Evolutionary conservation across 2,113 vertebrate genomes (phyloP), one percentile per base, ranked within the genome.

Genomic region (Brachypteracias leptosomus): DNA sequence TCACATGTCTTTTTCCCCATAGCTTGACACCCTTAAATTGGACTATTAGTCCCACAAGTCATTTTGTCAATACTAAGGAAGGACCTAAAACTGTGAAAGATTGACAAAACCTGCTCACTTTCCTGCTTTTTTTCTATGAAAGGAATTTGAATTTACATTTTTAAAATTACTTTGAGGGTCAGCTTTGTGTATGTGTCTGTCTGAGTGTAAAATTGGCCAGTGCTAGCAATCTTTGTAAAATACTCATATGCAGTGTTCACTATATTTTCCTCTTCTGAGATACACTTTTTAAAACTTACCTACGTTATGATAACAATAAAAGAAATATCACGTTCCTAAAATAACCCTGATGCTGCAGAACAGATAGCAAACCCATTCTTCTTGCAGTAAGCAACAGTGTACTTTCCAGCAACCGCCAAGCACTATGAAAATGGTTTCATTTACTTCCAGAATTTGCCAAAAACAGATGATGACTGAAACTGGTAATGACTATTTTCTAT

Each of bases 401-500:
- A 97, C 96, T 97, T 95, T 96, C 86, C 93, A 88, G 92, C 93
- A 93, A 96, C 87, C 29, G 91, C 95, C 95, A 98, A 97, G 96
- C 57, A 91, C 88, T 95, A 88, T 96, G 85, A 90, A 98, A 98
- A 97, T 96, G 94, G 84, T 96, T 97, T 97, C 95, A 94, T 97
- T 97, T 97, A 96, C 96, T 97, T 97, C 96, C 85, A 98, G 94
- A 98, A 97, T 98, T 97, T 97, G 93, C 97, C 89, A 96, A 92
- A 96, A 96, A 85, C 94, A 96, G 96, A 97, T 96, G 97, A 98
- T 97, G 97, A 98, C 96, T 97, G 94, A 97, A 98, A 98, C 97
- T 97, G 97, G 96, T 98, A 98, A 98, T 98, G 98, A 98, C 97
- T 98, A 98, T 98, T 98, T 98, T 98, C 97, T 96, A 97, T 98